Percentiles rank a stretch among this genome's conserved stretches.
These are phyloP conservation scores for Petrolisthes cinctipes DNA, from an alignment of 2,888 invertebrate genomes.

Conservation along the genomic window DNA sequence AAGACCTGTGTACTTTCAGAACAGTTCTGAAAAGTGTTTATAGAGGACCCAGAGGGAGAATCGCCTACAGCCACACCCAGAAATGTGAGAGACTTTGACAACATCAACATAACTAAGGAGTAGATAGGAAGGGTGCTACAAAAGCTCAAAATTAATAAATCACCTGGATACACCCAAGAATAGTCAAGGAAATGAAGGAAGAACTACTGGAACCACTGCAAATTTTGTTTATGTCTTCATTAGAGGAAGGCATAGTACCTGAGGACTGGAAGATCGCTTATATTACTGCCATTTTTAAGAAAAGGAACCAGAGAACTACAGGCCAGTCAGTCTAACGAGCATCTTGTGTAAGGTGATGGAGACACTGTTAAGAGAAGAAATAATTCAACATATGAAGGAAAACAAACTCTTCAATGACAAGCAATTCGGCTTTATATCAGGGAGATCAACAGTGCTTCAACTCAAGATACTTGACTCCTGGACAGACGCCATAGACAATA, in stretches of 20 bases:
- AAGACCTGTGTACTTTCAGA: not conserved
- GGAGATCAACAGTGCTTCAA: slow-evolving; percentile 7
- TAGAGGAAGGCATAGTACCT: not conserved
- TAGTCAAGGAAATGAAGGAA: slow-evolving; percentile 20
- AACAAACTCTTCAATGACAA: slow-evolving; percentile 16
- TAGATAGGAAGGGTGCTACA: not conserved
- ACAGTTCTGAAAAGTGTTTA: slow-evolving; percentile 4
- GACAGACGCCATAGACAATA: not conserved
- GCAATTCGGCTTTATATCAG: slow-evolving; percentile 20
- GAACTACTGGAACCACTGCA: slow-evolving; percentile 25
- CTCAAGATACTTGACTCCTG: slow-evolving; percentile 5
- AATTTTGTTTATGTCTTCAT: slow-evolving; percentile 1
- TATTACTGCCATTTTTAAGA: not conserved
- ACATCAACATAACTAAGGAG: not conserved
- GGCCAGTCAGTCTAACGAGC: not conserved
- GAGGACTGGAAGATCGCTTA: slow-evolving; percentile 13
- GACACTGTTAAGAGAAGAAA: not conserved
- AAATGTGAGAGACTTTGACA: not conserved
- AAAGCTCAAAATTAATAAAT: slow-evolving; percentile 17
- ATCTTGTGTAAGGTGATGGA: not conserved
- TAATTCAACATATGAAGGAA: not conserved
- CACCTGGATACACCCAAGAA: slow-evolving; percentile 22
- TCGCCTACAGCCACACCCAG: not conserved
- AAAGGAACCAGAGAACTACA: slow-evolving; percentile 5
- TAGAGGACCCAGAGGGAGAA: not conserved